Conservation (phyloP, 2,113 vertebrate genomes). For the Pipa parva region DNA sequence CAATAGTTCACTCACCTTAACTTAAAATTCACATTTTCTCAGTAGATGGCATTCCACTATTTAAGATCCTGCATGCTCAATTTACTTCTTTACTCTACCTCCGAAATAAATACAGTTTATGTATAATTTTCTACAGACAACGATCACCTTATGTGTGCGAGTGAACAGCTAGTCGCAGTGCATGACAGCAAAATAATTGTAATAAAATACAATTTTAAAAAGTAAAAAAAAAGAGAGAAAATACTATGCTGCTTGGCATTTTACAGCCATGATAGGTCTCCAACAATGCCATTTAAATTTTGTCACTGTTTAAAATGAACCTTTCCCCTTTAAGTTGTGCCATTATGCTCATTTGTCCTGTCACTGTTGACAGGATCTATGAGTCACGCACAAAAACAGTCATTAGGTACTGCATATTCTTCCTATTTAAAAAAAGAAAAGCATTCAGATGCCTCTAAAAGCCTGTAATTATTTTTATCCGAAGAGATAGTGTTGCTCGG, state of each 20-base stretch:
- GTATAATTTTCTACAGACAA: conserved; percentile 69
- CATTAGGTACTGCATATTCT: conserved; percentile 98
- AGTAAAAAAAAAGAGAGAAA: conserved; percentile 77
- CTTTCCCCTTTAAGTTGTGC: conserved; percentile 88
- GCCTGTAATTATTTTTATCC: conserved; percentile 99
- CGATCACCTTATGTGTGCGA: conserved; percentile 75
- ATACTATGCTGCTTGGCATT: conserved; percentile 70
- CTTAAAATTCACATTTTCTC: too few species aligned
- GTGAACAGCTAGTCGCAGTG: conserved; percentile 71
- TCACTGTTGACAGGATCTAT: conserved; percentile 93
- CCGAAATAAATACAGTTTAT: conserved; percentile 59
- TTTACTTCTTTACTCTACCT: conserved; percentile 39
- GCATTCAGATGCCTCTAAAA: conserved; percentile 91
- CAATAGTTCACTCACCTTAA: too few species aligned
- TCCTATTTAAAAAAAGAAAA: conserved; percentile 81
- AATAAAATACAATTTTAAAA: too few species aligned
- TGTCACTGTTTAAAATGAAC: conserved; percentile 85
- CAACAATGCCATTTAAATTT: conserved; percentile 94
- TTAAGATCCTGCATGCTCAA: too few species aligned
- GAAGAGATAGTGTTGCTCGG: conserved; percentile 86
- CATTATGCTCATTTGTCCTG: conserved; percentile 98
- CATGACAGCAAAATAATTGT: conserved; percentile 75
- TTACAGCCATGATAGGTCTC: conserved; percentile 92
- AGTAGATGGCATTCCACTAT: too few species aligned
- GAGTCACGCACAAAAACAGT: conserved; percentile 96